phyloP scores from a whole-genome alignment of 1,140 invertebrate genomes.

The Planococcus citri region DNA sequence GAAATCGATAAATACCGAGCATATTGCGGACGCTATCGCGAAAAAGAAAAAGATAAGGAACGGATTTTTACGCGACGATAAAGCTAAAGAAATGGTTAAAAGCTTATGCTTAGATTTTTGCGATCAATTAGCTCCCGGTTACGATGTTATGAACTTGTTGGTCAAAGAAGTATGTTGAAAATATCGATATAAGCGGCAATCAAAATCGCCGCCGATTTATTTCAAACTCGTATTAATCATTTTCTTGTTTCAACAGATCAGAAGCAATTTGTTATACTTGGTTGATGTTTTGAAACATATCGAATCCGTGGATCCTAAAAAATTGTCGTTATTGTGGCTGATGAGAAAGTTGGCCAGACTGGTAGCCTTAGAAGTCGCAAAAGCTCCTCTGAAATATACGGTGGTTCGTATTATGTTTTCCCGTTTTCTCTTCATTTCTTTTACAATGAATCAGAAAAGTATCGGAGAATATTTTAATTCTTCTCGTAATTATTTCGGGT shows the following conservation, averaged over 20 bases:
- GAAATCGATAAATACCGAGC: conserved; percentile 43
- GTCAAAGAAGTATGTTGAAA: conserved; percentile 28
- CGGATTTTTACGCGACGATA: conserved; percentile 12
- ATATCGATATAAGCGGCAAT: too few relatives aligned
- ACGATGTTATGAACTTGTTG: conserved; percentile 34
- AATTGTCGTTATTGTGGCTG: conserved; percentile 48
- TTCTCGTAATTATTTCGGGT: background rate
- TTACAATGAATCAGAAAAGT: too few relatives aligned
- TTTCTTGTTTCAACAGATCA: conserved; percentile 32
- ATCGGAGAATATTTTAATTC: background rate
- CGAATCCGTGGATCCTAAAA: conserved; percentile 31
- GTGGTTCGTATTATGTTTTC: conserved; percentile 40
- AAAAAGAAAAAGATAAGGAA: conserved; percentile 17
- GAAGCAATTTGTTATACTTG: conserved; percentile 59
- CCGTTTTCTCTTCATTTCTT: too few relatives aligned
- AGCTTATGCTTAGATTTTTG: conserved; percentile 28
- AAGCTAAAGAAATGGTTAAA: conserved; percentile 23
- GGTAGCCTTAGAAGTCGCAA: conserved; percentile 57
- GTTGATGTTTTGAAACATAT: conserved; percentile 39
- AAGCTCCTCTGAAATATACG: conserved; percentile 39
- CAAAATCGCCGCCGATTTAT: background rate
- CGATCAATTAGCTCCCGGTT: conserved; percentile 34
- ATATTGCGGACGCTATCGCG: conserved; percentile 35
- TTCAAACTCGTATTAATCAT: background rate
- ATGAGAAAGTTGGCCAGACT: conserved; percentile 51